phyloP scores from a whole-genome alignment of 2,113 vertebrate species.

The Canis aureus region DNA sequence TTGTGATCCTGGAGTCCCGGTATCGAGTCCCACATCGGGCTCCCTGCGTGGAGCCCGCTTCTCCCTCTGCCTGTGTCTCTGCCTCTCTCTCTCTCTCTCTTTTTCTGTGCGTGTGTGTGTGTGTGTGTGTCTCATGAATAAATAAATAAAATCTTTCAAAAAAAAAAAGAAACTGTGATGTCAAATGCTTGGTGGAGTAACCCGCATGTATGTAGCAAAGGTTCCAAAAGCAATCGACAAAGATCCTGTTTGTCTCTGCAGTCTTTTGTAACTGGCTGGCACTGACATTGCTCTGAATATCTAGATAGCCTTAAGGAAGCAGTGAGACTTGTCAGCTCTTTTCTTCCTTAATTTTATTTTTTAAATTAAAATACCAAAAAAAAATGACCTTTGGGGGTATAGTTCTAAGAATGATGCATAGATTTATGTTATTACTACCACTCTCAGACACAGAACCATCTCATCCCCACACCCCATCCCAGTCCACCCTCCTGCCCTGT shows the following conservation, averaged over 20 bases:
- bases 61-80: too few relatives aligned
- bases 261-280: too few relatives aligned
- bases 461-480: not conserved
- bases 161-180: not conserved
- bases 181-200: not conserved
- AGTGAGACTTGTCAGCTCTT: not conserved
- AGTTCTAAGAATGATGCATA: not conserved
- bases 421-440: not conserved
- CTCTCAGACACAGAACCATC: rapidly evolving
- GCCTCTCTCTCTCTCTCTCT: too few relatives aligned
- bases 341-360: not conserved
- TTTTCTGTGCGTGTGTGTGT: too few relatives aligned
- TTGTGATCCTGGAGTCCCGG: too few relatives aligned
- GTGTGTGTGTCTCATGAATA: too few relatives aligned
- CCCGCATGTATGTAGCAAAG: rapidly evolving
- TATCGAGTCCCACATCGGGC: too few relatives aligned
- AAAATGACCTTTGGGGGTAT: not conserved
- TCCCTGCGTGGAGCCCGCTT: too few relatives aligned
- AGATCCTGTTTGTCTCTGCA: too few relatives aligned
- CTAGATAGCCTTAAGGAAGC: not conserved
- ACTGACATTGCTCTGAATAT: not conserved
- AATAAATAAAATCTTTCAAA: too few relatives aligned
- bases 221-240: not conserved
- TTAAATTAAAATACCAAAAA: not conserved
- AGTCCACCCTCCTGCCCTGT: not conserved